These are phyloP conservation scores for Epinephelus lanceolatus DNA, from an alignment of 2,113 vertebrate genomes.

Conservation along the genomic window DNA sequence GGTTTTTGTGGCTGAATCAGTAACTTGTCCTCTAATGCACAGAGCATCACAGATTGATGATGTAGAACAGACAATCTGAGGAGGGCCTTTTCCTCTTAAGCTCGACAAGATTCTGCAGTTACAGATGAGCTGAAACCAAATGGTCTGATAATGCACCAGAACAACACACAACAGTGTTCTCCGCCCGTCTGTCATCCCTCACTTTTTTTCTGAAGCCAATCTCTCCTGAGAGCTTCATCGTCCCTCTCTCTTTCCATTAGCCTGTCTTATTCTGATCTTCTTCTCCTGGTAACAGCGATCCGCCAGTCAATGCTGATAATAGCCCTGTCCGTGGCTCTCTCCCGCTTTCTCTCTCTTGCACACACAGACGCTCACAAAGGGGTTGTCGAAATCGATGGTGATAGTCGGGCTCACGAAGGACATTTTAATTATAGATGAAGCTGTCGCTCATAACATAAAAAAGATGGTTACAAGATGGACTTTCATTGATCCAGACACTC, in stretches of 20 bases:
- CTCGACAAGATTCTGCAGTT: conserved; percentile 2
- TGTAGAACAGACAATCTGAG: not conserved
- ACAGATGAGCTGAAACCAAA: conserved; percentile 28
- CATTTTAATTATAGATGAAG: conserved; percentile 67
- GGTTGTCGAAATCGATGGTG: conserved; percentile 12
- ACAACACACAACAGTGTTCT: conserved; percentile 7
- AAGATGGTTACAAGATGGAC: conserved; percentile 35
- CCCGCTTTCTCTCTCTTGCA: not conserved
- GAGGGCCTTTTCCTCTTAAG: not conserved
- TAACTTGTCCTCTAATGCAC: not conserved
- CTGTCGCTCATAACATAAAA: conserved; percentile 51
- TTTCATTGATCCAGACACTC: conserved; percentile 32
- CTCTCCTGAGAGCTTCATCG: conserved; percentile 2
- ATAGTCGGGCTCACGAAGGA: conserved; percentile 42
- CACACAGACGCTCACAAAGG: conserved; percentile 19
- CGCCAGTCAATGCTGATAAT: conserved; percentile 70
- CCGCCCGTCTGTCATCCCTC: not conserved
- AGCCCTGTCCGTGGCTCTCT: conserved; percentile 30
- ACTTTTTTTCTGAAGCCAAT: not conserved
- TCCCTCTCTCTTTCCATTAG: conserved; percentile 47
- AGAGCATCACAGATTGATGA: not conserved
- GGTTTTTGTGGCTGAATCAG: not conserved
- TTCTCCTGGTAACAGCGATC: conserved; percentile 40
- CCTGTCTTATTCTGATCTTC: conserved; percentile 26
- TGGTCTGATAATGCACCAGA: conserved; percentile 27